These are phyloP conservation scores for Turdus rufiventris DNA, from an alignment of 2,113 vertebrate genomes.

Conservation along the genomic window DNA sequence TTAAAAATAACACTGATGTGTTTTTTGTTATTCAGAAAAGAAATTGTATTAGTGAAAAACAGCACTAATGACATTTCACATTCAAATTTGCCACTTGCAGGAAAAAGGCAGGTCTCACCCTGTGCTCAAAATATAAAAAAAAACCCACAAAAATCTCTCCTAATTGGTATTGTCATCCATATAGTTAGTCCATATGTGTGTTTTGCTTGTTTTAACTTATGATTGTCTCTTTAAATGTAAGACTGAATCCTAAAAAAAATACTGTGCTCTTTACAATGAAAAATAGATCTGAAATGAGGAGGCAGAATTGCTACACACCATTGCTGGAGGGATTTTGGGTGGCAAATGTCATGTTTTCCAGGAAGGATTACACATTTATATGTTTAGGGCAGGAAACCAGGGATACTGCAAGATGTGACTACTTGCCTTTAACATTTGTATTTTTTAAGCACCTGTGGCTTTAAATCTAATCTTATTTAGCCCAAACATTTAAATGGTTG, in stretches of 20 bases:
- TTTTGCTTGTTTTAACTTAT: conserved; percentile 33
- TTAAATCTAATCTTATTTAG: neutral
- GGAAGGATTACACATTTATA: neutral
- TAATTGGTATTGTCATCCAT: conserved; percentile 37
- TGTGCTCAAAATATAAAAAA: conserved; percentile 41
- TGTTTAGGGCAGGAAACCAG: neutral
- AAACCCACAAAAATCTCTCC: neutral
- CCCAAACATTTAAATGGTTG: neutral
- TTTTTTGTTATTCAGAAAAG: conserved; percentile 78
- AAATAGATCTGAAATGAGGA: neutral
- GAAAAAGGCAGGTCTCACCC: conserved; percentile 54
- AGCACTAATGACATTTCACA: conserved; percentile 70
- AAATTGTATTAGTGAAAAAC: conserved; percentile 61
- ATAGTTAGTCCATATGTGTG: neutral
- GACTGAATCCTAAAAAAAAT: neutral
- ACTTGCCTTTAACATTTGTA: neutral
- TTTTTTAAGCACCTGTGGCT: neutral
- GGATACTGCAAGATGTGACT: neutral
- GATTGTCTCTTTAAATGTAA: conserved; percentile 7
- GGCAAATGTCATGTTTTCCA: neutral
- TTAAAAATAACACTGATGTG: conserved; percentile 79
- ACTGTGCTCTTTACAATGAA: neutral
- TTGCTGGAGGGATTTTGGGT: neutral
- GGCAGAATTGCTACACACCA: neutral
- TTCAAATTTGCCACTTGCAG: conserved; percentile 66